phyloP scores from a whole-genome alignment of 2,113 vertebrate species.

The Calyptommatus sinebrachiatus region DNA sequence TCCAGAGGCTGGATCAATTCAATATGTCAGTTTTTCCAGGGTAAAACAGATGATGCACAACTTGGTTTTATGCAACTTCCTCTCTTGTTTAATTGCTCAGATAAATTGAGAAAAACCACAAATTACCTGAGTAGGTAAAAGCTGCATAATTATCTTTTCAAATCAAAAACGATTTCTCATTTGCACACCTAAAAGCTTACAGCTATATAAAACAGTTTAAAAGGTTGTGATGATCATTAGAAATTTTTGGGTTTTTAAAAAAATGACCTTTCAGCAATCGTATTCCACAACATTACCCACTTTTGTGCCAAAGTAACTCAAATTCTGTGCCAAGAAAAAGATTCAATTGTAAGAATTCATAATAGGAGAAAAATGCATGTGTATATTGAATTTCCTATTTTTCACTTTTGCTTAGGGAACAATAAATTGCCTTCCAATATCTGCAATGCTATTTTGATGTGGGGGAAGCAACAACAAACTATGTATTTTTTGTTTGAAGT shows the following conservation, averaged over 20 bases:
- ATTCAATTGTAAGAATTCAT: neutral
- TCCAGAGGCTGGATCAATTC: constrained; percentile 4
- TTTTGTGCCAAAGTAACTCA: neutral
- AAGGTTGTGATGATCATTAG: neutral
- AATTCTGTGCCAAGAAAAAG: neutral
- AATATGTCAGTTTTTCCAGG: constrained; percentile 38
- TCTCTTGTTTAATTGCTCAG: constrained; percentile 42
- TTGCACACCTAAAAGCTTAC: constrained; percentile 23
- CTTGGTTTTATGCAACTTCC: constrained; percentile 32
- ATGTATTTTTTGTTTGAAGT: no score
- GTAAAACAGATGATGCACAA: constrained; percentile 35
- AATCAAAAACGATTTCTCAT: constrained; percentile 19
- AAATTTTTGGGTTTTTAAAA: neutral
- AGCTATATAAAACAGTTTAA: neutral
- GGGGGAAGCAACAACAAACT: no score
- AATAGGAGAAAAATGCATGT: no score
- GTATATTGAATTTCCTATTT: neutral
- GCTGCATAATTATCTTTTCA: constrained; percentile 39
- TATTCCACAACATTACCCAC: neutral
- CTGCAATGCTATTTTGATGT: no score
- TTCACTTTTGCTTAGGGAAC: neutral
- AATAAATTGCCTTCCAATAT: no score
- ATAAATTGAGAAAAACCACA: constrained; percentile 34
- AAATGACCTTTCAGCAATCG: neutral
- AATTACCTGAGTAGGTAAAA: constrained; percentile 28